phyloP scores from a whole-genome alignment of 2,113 vertebrate species.

The Apodemus speciosus region DNA sequence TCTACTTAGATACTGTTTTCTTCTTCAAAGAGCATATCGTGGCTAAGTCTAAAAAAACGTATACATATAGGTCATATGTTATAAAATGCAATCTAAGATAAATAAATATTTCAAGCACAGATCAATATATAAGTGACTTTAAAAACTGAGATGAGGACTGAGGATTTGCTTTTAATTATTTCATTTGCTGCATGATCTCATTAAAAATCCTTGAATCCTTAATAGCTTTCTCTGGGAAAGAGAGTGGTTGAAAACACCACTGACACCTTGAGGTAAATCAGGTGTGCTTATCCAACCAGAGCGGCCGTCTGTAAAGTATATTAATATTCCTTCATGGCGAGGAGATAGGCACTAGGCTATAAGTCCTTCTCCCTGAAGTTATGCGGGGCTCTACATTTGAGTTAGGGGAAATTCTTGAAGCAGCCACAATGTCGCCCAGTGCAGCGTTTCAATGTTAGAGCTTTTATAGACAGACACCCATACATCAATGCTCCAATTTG shows the following conservation, averaged over 20 bases:
- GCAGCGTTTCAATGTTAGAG: neutral
- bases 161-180: neutral
- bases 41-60: neutral
- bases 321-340: neutral
- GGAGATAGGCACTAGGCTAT: neutral
- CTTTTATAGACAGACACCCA: neutral
- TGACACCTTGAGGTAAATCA: neutral
- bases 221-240: neutral
- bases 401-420: neutral
- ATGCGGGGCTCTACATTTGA: neutral
- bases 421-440: neutral
- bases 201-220: neutral
- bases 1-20: neutral
- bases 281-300: neutral
- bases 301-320: neutral
- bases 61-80: neutral
- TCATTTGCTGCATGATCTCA: conserved; percentile 1
- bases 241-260: neutral
- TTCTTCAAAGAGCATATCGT: neutral
- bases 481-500: neutral
- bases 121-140: neutral
- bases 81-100: neutral
- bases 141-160: neutral
- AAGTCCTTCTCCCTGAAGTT: neutral
- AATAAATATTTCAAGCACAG: neutral